These are phyloP conservation scores for Cryptoprocta ferox DNA, from an alignment of 2,797 vertebrate species.

Conservation along the genomic window DNA sequence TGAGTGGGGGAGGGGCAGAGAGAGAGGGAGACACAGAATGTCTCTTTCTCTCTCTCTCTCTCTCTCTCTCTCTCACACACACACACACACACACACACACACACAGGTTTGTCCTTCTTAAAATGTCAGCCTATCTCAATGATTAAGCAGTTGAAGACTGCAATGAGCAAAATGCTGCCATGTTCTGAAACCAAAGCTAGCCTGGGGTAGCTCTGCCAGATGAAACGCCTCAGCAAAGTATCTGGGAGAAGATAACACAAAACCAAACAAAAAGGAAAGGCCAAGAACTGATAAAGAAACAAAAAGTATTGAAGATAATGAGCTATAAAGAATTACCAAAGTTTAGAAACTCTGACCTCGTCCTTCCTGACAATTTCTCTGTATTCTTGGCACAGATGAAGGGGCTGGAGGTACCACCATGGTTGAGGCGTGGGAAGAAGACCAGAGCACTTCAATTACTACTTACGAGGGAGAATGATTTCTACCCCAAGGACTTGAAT, in stretches of 20 bases:
- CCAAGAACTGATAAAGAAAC: not conserved
- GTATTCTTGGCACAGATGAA: not conserved
- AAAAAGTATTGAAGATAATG: not conserved
- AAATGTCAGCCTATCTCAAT: slow-evolving; percentile 31
- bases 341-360: not conserved
- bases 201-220: not conserved
- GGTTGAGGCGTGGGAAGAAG: not conserved
- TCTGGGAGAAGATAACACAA: not conserved
- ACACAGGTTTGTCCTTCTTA: not conserved
- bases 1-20: no score
- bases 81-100: no score
- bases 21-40: no score
- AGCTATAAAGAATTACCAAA: not conserved
- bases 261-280: not conserved
- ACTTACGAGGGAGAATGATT: slow-evolving; percentile 15
- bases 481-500: not conserved
- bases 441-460: not conserved
- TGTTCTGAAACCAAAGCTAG: not conserved
- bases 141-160: not conserved
- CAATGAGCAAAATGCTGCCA: not conserved
- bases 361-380: not conserved
- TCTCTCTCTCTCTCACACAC: not conserved
- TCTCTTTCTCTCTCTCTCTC: no score
- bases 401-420: not conserved
- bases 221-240: not conserved